A percentile compares a stretch with the other conserved stretches of the same genome.
Evolutionary conservation across 2,113 vertebrate species (phyloP).

Genomic region (Corythaeola cristata): DNA sequence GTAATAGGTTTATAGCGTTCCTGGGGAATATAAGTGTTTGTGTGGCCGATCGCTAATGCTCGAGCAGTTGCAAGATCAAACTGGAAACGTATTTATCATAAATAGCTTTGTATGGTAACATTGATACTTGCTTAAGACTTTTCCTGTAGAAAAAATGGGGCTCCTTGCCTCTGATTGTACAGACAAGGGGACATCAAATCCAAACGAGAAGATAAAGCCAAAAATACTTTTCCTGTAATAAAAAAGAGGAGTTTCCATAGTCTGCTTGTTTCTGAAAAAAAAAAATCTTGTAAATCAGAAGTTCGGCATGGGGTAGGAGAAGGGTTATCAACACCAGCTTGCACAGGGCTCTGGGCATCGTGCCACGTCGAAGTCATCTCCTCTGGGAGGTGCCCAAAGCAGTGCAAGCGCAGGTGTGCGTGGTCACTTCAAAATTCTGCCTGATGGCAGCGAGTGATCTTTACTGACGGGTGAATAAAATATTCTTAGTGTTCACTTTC

Average conservation of each 20-base stretch:
- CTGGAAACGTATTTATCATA: neutral
- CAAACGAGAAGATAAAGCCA: neutral
- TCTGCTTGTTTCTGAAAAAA: neutral
- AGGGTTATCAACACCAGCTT: neutral
- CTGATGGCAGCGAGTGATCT: neutral
- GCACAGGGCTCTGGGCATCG: neutral
- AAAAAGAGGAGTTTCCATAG: neutral
- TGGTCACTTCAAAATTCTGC: neutral
- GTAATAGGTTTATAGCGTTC: constrained; percentile 15
- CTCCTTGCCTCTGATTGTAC: neutral
- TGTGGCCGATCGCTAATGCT: neutral
- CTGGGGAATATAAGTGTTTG: neutral
- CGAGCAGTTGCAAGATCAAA: neutral
- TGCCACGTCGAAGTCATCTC: neutral
- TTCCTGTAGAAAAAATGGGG: neutral
- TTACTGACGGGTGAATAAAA: neutral
- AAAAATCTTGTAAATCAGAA: neutral
- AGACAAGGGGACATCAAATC: neutral
- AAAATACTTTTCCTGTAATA: neutral
- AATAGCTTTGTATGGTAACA: neutral
- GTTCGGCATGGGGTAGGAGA: neutral
- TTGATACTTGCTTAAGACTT: neutral
- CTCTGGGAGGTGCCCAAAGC: neutral
- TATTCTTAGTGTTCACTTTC: neutral
- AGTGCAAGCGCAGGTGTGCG: neutral